Conservation (phyloP, 2,888 invertebrate genomes). For the Muscina levida region DNA sequence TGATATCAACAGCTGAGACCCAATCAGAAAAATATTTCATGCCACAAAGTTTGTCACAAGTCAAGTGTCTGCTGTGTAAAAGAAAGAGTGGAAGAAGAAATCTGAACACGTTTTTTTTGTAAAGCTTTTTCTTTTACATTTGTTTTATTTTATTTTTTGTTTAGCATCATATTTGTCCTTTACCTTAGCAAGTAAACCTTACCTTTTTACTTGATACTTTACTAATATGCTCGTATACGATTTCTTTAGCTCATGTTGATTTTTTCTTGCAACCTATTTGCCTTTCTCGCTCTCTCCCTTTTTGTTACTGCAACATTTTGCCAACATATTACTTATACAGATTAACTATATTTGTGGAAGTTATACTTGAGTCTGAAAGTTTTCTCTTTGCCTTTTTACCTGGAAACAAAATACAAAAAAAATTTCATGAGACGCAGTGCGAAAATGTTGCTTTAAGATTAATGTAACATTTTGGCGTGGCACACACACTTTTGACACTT, state of each 20-base stretch:
- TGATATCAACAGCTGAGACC: slow-evolving; percentile 58
- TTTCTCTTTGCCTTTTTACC: background rate
- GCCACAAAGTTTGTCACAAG: slow-evolving; percentile 41
- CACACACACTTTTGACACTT: slow-evolving; percentile 63
- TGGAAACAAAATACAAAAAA: background rate
- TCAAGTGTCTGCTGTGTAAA: background rate
- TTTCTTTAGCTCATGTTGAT: background rate
- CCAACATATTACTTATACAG: background rate
- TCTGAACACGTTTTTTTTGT: background rate
- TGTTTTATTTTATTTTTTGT: slow-evolving; percentile 8
- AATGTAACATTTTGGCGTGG: slow-evolving; percentile 53
- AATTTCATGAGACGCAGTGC: background rate
- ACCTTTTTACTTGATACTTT: slow-evolving; percentile 3
- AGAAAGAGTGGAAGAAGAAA: background rate
- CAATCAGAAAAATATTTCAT: slow-evolving; percentile 39
- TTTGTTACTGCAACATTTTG: background rate
- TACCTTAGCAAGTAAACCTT: background rate
- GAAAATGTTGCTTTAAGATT: slow-evolving; percentile 53
- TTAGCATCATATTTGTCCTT: slow-evolving; percentile 11
- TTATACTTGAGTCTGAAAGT: slow-evolving; percentile 24
- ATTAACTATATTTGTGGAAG: background rate
- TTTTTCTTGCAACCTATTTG: background rate
- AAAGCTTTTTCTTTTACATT: background rate
- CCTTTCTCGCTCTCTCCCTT: background rate
- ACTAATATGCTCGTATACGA: background rate